Evolutionary conservation across 2,888 invertebrate species (phyloP).

Genomic region (Stenotaenia linearis): DNA sequence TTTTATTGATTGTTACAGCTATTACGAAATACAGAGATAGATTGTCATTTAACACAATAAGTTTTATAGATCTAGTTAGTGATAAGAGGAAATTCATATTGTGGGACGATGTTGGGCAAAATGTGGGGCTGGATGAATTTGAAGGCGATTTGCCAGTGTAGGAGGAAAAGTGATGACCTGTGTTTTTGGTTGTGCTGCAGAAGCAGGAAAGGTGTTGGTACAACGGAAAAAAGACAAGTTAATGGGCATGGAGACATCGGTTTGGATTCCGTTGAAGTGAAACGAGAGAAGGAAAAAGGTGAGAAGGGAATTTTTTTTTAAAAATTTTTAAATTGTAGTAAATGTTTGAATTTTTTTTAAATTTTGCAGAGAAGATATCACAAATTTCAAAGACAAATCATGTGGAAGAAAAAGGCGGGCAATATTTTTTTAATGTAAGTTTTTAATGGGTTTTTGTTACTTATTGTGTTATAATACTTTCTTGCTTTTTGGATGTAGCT

Average conservation of each 20-base stretch:
- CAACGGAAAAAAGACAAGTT: neutral
- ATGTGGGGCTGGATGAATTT: neutral
- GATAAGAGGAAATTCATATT: neutral
- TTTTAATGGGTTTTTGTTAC: neutral
- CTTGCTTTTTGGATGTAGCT: slow-evolving; percentile 47
- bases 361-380: neutral
- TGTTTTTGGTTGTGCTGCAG: neutral
- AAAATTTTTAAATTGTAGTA: neutral
- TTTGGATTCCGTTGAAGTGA: neutral
- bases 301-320: neutral
- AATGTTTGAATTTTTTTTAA: neutral
- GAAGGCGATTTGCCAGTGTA: neutral
- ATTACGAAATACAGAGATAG: neutral
- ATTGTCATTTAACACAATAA: neutral
- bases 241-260: neutral
- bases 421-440: slow-evolving; percentile 65
- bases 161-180: neutral
- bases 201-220: neutral
- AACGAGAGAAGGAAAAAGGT: neutral
- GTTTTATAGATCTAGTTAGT: neutral
- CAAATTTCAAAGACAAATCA: slow-evolving; percentile 30
- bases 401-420: slow-evolving; percentile 60
- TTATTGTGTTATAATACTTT: neutral
- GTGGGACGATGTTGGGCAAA: neutral
- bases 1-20: neutral